These are phyloP conservation scores for Epinephelus lanceolatus DNA, from an alignment of 2,113 vertebrate species.

Conservation along the genomic window DNA sequence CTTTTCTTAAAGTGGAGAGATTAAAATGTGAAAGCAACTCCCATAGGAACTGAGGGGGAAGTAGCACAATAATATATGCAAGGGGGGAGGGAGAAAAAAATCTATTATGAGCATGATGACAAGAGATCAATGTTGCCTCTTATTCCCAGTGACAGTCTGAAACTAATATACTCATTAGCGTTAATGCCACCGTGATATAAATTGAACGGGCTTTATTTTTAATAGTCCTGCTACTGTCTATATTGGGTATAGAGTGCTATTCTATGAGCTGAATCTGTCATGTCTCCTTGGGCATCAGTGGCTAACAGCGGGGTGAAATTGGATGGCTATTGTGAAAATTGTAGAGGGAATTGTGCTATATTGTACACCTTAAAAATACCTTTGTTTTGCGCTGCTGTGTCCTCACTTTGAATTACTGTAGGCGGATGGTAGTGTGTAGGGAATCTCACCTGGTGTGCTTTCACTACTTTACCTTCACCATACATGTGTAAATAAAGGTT, in stretches of 20 bases:
- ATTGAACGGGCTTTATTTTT: slow-evolving; percentile 57
- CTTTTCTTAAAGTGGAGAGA: slow-evolving; percentile 59
- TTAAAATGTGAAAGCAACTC: slow-evolving; percentile 71
- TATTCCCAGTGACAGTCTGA: slow-evolving; percentile 74
- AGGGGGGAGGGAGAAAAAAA: background rate
- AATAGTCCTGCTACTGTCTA: slow-evolving; percentile 55
- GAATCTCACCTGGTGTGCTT: background rate
- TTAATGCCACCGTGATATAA: slow-evolving; percentile 64
- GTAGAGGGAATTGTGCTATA: slow-evolving; percentile 31
- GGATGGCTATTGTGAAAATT: slow-evolving; percentile 39
- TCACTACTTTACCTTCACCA: background rate
- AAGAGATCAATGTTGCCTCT: slow-evolving; percentile 74
- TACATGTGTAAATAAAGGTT: background rate
- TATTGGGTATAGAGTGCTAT: slow-evolving; percentile 31
- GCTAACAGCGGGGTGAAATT: slow-evolving; percentile 38
- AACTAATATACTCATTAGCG: slow-evolving; percentile 78
- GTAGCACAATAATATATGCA: slow-evolving; percentile 56
- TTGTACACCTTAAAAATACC: slow-evolving; percentile 27
- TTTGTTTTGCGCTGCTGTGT: slow-evolving; percentile 11
- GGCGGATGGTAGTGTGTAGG: background rate
- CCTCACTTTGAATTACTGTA: slow-evolving; percentile 13
- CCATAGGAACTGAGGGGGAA: slow-evolving; percentile 34
- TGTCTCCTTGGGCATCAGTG: slow-evolving; percentile 29
- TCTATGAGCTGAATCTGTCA: slow-evolving; percentile 45
- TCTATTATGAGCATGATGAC: slow-evolving; percentile 72